Evolutionary conservation across 2,888 invertebrate species (phyloP).

Genomic region (Urechis unicinctus): DNA sequence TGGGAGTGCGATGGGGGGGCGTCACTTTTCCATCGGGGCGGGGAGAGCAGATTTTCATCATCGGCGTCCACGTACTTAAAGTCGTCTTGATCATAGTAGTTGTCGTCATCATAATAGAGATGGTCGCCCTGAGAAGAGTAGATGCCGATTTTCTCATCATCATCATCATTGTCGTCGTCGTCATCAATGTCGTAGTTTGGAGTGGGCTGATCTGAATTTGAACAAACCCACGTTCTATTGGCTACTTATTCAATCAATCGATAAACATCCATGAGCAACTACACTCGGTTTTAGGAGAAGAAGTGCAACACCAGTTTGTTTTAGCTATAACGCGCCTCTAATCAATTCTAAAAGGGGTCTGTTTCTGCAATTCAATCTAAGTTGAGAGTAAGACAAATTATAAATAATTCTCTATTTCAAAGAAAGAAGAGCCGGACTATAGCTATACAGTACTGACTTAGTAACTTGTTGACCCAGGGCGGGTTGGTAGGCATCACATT

Average conservation of each 20-base stretch:
- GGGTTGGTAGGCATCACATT: slow-evolving; percentile 34
- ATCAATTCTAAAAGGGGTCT: too few relatives aligned
- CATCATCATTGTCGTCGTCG: neutral
- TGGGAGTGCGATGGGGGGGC: slow-evolving; percentile 1
- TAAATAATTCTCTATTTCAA: neutral
- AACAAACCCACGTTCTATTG: too few relatives aligned
- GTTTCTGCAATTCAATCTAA: too few relatives aligned
- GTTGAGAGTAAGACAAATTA: too few relatives aligned
- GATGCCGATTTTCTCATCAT: neutral
- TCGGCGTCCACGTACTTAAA: neutral
- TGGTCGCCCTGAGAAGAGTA: neutral
- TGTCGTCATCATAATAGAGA: neutral
- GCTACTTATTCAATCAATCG: too few relatives aligned
- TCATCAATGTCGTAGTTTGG: neutral
- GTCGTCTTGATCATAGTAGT: neutral
- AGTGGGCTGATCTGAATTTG: too few relatives aligned
- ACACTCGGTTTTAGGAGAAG: too few relatives aligned
- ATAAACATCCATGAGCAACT: too few relatives aligned
- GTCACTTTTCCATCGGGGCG: neutral
- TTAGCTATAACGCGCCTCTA: too few relatives aligned
- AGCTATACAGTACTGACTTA: slow-evolving; percentile 1
- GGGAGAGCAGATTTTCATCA: neutral
- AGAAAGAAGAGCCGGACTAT: neutral
- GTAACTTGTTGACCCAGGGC: neutral
- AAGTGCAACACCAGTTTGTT: too few relatives aligned